Evolutionary conservation across 2,113 vertebrate genomes (phyloP).

Genomic region (Nicator chloris): DNA sequence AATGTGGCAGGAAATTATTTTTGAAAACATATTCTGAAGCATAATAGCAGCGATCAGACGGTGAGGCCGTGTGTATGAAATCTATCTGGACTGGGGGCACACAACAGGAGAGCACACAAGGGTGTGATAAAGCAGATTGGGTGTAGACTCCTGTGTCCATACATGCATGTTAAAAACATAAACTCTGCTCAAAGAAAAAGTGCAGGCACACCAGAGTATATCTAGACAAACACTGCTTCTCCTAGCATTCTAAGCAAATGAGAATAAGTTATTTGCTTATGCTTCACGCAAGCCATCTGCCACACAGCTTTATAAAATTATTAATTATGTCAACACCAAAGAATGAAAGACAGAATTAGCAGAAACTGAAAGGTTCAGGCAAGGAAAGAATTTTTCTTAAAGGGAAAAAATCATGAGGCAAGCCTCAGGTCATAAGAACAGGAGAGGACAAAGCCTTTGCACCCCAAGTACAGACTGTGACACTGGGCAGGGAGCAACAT

Average conservation of each 20-base stretch:
- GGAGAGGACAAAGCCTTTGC: background rate
- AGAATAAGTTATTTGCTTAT: background rate
- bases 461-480: background rate
- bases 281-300: background rate
- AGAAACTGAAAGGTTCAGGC: background rate
- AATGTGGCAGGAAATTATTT: conserved; percentile 85
- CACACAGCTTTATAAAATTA: background rate
- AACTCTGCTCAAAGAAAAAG: background rate
- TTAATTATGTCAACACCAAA: background rate
- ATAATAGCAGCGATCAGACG: conserved; percentile 66
- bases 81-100: background rate
- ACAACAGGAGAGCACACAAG: background rate
- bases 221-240: background rate
- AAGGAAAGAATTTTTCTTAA: fast-evolving
- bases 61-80: conserved; percentile 33
- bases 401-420: background rate
- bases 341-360: background rate
- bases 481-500: background rate
- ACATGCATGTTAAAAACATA: background rate
- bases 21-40: conserved; percentile 70
- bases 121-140: background rate
- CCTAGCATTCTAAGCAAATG: background rate
- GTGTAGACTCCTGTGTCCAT: background rate
- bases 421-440: background rate
- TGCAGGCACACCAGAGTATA: background rate